Percentiles rank a stretch among this genome's conserved stretches.
Evolutionary conservation across 2,113 vertebrate species (phyloP).

Genomic region (Castor canadensis): DNA sequence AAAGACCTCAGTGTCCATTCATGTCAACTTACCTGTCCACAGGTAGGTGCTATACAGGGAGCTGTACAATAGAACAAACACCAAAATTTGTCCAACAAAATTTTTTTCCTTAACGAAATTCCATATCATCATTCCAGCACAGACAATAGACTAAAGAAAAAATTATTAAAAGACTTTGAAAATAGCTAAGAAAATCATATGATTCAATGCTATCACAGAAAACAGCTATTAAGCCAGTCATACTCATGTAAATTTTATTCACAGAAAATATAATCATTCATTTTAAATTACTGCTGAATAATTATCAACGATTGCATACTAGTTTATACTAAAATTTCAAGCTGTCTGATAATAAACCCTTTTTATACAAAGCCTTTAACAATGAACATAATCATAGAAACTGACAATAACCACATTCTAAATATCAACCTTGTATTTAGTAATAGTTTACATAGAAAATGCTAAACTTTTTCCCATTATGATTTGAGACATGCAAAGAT

Average conservation of each 20-base stretch:
- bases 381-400: slow-evolving; percentile 3
- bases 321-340: slow-evolving; percentile 41
- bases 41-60: slow-evolving; percentile 95
- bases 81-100: slow-evolving; percentile 89
- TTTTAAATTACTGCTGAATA: slow-evolving; percentile 8
- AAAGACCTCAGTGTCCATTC: slow-evolving; percentile 2
- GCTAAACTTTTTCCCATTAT: slow-evolving; percentile 3
- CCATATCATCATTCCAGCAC: slow-evolving; percentile 95
- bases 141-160: slow-evolving; percentile 89
- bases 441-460: slow-evolving; percentile 41
- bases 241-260: neutral
- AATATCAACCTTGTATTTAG: slow-evolving; percentile 28
- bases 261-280: slow-evolving; percentile 42
- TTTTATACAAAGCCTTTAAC: neutral
- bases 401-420: neutral
- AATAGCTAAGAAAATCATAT: neutral
- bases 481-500: slow-evolving; percentile 22
- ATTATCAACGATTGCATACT: neutral
- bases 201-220: neutral
- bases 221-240: slow-evolving; percentile 36
- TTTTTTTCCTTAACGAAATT: slow-evolving; percentile 90
- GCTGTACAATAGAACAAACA: slow-evolving; percentile 92
- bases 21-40: slow-evolving; percentile 92
- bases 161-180: slow-evolving; percentile 40
- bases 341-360: slow-evolving; percentile 28